Conservation (phyloP, 2,888 invertebrate species). For the Flabesymbios commensalis region DNA sequence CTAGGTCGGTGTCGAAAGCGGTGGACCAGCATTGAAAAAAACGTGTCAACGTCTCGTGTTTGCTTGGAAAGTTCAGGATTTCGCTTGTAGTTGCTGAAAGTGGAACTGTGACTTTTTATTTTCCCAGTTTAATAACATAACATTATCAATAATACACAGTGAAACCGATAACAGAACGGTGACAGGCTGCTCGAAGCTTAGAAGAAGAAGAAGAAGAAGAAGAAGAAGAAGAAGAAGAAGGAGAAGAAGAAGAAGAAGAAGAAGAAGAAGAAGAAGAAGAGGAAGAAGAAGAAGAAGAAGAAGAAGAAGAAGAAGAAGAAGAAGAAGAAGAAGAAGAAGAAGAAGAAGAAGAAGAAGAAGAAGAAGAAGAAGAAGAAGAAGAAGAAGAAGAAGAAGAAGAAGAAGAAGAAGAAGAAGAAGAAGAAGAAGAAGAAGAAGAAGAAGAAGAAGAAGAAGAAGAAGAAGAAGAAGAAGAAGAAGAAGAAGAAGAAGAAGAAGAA, state of each 20-base stretch:
- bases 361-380: not conserved
- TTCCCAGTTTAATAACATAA: too few species aligned
- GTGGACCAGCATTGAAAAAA: too few species aligned
- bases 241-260: not conserved
- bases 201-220: not conserved
- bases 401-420: not conserved
- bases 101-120: too few species aligned
- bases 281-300: not conserved
- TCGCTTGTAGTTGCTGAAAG: too few species aligned
- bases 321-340: not conserved
- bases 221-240: not conserved
- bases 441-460: not conserved
- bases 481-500: not conserved
- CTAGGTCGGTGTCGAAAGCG: too few species aligned
- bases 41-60: too few species aligned
- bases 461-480: not conserved
- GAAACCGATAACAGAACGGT: too few species aligned
- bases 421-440: not conserved
- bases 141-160: too few species aligned
- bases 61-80: too few species aligned
- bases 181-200: not conserved
- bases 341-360: not conserved
- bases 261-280: not conserved
- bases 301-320: not conserved
- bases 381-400: not conserved